These are phyloP conservation scores for Watsonalla cultraria DNA, from an alignment of 2,888 invertebrate genomes.

Conservation along the genomic window DNA sequence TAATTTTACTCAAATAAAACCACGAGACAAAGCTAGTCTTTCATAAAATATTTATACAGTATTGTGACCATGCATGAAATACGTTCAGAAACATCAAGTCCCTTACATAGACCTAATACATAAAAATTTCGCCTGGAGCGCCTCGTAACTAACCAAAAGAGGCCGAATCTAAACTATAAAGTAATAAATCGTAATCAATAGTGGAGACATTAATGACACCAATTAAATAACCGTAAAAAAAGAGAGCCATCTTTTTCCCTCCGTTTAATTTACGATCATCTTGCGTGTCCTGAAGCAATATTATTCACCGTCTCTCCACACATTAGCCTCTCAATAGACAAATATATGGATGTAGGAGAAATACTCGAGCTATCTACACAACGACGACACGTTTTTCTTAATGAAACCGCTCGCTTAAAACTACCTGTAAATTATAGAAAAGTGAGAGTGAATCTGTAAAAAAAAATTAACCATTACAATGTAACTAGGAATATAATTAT, in stretches of 20 bases:
- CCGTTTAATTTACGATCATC: conserved; percentile 39
- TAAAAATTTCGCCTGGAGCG: background rate
- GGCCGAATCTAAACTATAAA: conserved; percentile 20
- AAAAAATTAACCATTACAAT: too few species aligned
- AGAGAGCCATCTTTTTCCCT: conserved; percentile 37
- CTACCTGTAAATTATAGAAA: too few species aligned
- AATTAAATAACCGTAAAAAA: conserved; percentile 63
- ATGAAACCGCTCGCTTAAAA: background rate
- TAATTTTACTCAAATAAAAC: too few species aligned
- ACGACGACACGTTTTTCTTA: background rate
- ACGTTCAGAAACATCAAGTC: conserved; percentile 13
- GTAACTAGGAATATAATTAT: too few species aligned
- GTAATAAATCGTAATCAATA: conserved; percentile 64
- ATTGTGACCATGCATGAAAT: background rate
- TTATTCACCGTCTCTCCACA: conserved; percentile 21
- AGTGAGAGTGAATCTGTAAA: too few species aligned
- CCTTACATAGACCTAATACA: conserved; percentile 9
- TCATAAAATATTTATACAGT: background rate
- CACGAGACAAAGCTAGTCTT: too few species aligned
- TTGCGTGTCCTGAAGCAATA: conserved; percentile 40
- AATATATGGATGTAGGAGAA: conserved; percentile 15
- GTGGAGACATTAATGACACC: conserved; percentile 50
- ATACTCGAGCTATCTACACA: background rate
- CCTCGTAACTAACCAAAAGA: conserved; percentile 5
- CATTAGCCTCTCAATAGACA: conserved; percentile 39